phyloP scores from a whole-genome alignment of 2,888 invertebrate genomes.

The Anticlea derivata region DNA sequence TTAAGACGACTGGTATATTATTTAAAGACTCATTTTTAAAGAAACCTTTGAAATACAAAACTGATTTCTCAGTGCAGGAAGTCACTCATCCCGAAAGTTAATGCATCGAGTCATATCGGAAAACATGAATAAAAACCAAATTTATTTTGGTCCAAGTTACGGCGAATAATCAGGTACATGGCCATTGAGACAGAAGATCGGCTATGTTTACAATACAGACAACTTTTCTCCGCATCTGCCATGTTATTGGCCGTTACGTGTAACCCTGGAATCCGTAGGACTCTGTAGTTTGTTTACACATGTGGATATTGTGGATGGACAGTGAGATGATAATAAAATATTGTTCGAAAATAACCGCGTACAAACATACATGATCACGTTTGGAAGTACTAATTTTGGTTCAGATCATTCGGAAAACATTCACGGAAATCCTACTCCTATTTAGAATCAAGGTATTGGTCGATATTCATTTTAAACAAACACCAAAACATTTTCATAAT shows the following conservation, averaged over 20 bases:
- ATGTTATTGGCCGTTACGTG: constrained; percentile 1
- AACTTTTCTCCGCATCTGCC: neutral
- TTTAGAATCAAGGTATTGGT: neutral
- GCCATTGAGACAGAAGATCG: neutral
- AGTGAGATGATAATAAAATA: constrained; percentile 64
- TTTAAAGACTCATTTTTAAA: neutral
- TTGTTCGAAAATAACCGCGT: constrained; percentile 57
- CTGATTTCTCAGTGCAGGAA: constrained; percentile 15
- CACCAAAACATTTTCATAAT: too few species aligned
- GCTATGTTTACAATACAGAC: neutral
- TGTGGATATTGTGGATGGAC: constrained; percentile 66
- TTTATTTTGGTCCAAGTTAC: constrained; percentile 5
- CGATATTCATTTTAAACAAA: too few species aligned
- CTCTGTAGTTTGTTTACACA: constrained; percentile 64
- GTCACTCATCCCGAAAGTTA: constrained; percentile 2
- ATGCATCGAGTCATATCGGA: constrained; percentile 6
- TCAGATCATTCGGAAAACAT: neutral
- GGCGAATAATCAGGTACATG: neutral
- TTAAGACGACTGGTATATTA: too few species aligned
- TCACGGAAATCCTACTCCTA: neutral
- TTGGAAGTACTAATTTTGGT: neutral
- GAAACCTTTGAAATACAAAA: constrained; percentile 7
- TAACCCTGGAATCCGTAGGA: constrained; percentile 48
- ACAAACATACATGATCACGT: constrained; percentile 2
- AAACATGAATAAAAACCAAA: constrained; percentile 13